Evolutionary conservation across 2,797 vertebrate species (phyloP), one percentile per base, ranked within the genome.

Genomic region (Phoebastria nigripes): DNA sequence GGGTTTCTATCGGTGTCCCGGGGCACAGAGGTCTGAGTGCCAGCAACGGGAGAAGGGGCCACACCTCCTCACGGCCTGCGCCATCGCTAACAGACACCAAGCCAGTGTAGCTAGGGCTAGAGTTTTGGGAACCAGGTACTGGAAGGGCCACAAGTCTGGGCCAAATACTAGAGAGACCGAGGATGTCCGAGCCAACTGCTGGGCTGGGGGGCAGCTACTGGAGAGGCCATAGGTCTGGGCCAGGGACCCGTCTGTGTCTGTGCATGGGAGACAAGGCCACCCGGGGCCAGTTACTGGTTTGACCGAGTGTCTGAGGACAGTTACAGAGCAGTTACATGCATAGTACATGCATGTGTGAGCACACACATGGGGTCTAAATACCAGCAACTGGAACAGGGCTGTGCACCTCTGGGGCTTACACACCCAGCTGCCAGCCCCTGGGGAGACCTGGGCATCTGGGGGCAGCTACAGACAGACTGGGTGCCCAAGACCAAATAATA

Each of bases 281-380:
- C 12, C 3, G 0, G 15, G 29, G 9, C 18, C 39, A 35, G n/a
- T 11, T 35, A 42, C 52, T n/a, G 44, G 31, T 19, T 31, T 58
- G 29, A 41, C 9, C 8, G 16, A 46, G n/a, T 2, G 3, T 10
- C 37, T 22, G 31, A 37, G 39, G 46, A 33, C 52, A 20, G 28
- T 41, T 20, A 37, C 26, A 37, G 47, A 24, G 28, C 4, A 25
- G 11, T 6, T 35, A 35, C 35, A 31, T 2, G 19, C 21, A 5
- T 1, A 41, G 18, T 8, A 26, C 5, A 6, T 1, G 15, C 4
- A 1, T 11, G 16, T 6, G 16, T 3, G 12, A 37, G 35, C 9
- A 6, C 21, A 46, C 39, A 18, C 1, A 14, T 1, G 12, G 47
- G 41, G 9, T 19, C 42, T 69, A 29, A n/a, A 31, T 13, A 56